Evolutionary conservation across 2,888 invertebrate species (phyloP).

Genomic region (Deroplatys truncata): DNA sequence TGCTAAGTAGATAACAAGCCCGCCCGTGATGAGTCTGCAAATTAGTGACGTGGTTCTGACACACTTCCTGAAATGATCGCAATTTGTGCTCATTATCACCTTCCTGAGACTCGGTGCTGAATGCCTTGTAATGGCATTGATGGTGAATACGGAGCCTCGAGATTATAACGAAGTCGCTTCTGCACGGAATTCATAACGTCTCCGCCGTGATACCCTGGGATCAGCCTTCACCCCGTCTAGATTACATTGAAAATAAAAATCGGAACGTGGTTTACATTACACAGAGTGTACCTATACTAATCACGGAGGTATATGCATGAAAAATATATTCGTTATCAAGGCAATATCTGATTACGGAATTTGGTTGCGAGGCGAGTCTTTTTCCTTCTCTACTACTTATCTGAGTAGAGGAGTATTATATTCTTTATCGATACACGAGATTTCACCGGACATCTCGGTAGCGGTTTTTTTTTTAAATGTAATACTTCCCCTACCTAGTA

Average conservation of each 20-base stretch:
- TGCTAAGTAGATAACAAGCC: neutral
- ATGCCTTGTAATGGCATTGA: neutral
- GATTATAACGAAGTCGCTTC: neutral
- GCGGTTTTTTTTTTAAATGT: too few species aligned
- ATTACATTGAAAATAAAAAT: neutral
- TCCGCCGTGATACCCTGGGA: neutral
- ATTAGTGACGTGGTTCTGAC: neutral
- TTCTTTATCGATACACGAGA: too few species aligned
- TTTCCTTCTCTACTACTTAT: too few species aligned
- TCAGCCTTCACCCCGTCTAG: neutral
- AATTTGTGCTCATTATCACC: neutral
- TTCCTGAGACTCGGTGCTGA: neutral
- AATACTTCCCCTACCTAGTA: too few species aligned
- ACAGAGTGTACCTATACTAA: too few species aligned
- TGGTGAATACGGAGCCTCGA: neutral
- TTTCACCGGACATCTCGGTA: too few species aligned
- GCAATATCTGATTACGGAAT: too few species aligned
- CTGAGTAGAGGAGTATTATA: too few species aligned
- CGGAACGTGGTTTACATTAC: neutral
- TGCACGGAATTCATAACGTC: neutral
- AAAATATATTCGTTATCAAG: too few species aligned
- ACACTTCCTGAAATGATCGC: neutral
- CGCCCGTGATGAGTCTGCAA: neutral
- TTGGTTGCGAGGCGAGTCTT: too few species aligned
- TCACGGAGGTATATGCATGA: too few species aligned